Evolutionary conservation across 2,113 vertebrate genomes (phyloP), one percentile per base, ranked within the genome.

Genomic region (Perccottus glenii): DNA sequence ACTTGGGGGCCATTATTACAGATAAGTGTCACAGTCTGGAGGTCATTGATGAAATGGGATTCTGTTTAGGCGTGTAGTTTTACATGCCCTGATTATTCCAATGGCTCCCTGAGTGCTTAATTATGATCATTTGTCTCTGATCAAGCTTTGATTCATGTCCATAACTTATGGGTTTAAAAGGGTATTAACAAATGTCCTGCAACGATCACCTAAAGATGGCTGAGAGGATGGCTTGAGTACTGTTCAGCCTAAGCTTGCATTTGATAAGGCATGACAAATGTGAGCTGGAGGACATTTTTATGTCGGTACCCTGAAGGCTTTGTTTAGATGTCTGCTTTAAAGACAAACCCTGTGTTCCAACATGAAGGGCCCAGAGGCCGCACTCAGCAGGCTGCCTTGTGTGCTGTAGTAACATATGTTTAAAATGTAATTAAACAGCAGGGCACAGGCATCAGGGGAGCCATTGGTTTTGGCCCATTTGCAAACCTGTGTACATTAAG

Each of bases 381-480:
- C 88, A 86, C 79, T 88, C 91, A 86, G 48, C 68, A 73, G 83
- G 78, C 84, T 71, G 85, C 11, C 15, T 58, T 40, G 56, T 58
- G 36, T 82, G 84, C 89, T 80, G 85, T 79, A 43, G 56, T 36
- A 58, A 58, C 56, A 58, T 85, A 86, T 86, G 89, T 93, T 94
- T 91, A 93, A 92, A 93, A 91, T 85, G 88, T 91, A 87, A 93
- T 94, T 91, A 95, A 93, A 89, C 89, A 91, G 92, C 89, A 92
- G 94, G 88, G 58, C 2, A 71, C 89, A 67, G 84, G 85, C 69
- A 80, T 78, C 90, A 45, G 80, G 92, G 90, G 93, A 93, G 71
- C 67, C 55, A 80, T 89, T 85, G 71, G 87, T 84, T 73, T 78
- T 82, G 81, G 70, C 53, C 77, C 83, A 87, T 89, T 87, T 76